Conservation (phyloP, 2,113 vertebrate species). For the Cygnus buccinator region DNA sequence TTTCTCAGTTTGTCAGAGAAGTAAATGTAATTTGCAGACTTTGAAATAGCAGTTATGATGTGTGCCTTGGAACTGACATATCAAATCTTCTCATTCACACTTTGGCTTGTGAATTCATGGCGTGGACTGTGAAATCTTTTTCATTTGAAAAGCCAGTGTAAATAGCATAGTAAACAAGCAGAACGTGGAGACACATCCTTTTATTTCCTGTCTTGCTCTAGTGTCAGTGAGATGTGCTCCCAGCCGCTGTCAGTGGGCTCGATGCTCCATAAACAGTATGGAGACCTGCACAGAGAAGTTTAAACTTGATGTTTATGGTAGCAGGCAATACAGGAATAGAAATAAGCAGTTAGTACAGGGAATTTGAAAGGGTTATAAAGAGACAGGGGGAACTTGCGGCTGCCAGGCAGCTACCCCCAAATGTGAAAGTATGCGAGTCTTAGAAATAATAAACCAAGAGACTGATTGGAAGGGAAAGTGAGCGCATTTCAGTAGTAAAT, state of each 20-base stretch:
- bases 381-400: background rate
- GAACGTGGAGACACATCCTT: background rate
- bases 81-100: background rate
- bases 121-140: background rate
- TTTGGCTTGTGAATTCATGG: background rate
- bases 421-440: background rate
- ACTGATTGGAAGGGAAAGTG: background rate
- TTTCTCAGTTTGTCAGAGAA: background rate
- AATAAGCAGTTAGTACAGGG: background rate
- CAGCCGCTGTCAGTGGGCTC: background rate
- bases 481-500: background rate
- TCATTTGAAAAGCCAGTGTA: background rate
- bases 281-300: background rate
- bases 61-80: background rate
- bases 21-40: background rate
- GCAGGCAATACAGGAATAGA: background rate
- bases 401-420: background rate
- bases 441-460: background rate
- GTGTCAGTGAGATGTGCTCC: background rate
- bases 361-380: background rate
- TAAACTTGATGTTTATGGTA: background rate
- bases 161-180: background rate
- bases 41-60: background rate
- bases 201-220: background rate
- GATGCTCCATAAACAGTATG: background rate